Evolutionary conservation across 53 echinoderm and acorn worm genomes (phyloP), one percentile per base, ranked within the genome.

Genomic region (Holothuria leucospilota): DNA sequence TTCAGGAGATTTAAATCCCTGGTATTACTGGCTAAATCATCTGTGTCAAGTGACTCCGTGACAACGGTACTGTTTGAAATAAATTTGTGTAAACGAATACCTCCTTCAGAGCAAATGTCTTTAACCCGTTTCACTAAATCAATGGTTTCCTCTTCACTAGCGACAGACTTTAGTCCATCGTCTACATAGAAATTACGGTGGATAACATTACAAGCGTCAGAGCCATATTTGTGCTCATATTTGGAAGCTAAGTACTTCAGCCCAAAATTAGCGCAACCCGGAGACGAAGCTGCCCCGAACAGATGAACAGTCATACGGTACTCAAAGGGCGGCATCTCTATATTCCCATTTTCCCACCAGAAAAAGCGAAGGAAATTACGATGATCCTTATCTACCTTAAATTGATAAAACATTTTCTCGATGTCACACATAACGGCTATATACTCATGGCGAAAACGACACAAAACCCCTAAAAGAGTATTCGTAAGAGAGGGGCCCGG

Each of bases 131-230:
- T 52, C 56, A 94, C 86, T 14, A 93, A 62, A 12, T 78, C 84
- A n/a, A 89, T 70, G n/a, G 89, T 91, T 62, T 94, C 62, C 15
- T 88, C 25, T 2, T 61, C 70, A 21, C 91, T 86, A 0, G 86
- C 58, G 5, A 90, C 51, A 25, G 86, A 84, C 51, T 86, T 89
- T 7, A 94, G 70, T 5, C 89, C 94, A 39, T 94, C 94, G 63
- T 91, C 91, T 0, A 91, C 94, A 71, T 89, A 89, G 51, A 94
- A 91, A 60, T 90, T 81, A n/a, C n/a, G n/a, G n/a, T n/a, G n/a
- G n/a, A n/a, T n/a, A 60, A 86, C 81, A 41, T 86, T 51, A 23
- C 78, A 81, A 8, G 75, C 77, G n/a, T n/a, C n/a, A n/a, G n/a
- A n/a, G n/a, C n/a, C n/a, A n/a, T n/a, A n/a, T n/a, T n/a, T n/a